Conservation (phyloP, 1,140 invertebrate species). For the Hyposmocoma kahamanoa region DNA sequence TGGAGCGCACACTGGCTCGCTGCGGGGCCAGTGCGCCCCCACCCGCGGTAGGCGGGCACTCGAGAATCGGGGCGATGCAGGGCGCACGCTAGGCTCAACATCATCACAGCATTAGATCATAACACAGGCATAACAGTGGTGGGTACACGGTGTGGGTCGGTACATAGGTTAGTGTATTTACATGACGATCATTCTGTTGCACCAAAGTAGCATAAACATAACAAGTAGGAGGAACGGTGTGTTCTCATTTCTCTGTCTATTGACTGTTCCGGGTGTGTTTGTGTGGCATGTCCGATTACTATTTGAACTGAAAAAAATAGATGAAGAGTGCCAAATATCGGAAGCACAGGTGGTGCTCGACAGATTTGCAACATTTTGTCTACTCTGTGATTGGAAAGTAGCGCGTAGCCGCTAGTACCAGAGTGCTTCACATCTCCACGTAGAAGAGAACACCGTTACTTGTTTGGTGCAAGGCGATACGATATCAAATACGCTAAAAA, state of each 20-base stretch:
- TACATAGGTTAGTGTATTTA: slow-evolving; percentile 32
- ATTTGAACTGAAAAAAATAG: slow-evolving; percentile 47
- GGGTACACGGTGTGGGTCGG: slow-evolving; percentile 12
- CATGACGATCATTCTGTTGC: slow-evolving; percentile 20
- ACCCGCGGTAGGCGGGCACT: not conserved
- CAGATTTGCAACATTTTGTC: slow-evolving; percentile 58
- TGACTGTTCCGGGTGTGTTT: slow-evolving; percentile 27
- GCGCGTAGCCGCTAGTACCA: slow-evolving; percentile 32
- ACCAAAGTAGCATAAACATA: too few species aligned
- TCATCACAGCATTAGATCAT: too few species aligned
- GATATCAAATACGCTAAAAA: not conserved
- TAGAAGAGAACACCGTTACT: slow-evolving; percentile 28
- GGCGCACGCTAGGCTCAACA: not conserved
- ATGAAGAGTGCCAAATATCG: slow-evolving; percentile 65
- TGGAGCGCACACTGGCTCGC: slow-evolving; percentile 5
- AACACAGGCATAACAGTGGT: too few species aligned
- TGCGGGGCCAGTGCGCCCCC: not conserved
- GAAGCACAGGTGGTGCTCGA: slow-evolving; percentile 67
- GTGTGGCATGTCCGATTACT: slow-evolving; percentile 32
- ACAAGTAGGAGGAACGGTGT: slow-evolving; percentile 29
- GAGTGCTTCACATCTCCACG: slow-evolving; percentile 24
- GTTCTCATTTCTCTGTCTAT: slow-evolving; percentile 11
- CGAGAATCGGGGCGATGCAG: not conserved
- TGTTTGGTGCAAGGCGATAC: slow-evolving; percentile 13
- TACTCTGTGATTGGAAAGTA: slow-evolving; percentile 49